Evolutionary conservation across 2,797 vertebrate species (phyloP).

Genomic region (Sebastes ruberrimus): DNA sequence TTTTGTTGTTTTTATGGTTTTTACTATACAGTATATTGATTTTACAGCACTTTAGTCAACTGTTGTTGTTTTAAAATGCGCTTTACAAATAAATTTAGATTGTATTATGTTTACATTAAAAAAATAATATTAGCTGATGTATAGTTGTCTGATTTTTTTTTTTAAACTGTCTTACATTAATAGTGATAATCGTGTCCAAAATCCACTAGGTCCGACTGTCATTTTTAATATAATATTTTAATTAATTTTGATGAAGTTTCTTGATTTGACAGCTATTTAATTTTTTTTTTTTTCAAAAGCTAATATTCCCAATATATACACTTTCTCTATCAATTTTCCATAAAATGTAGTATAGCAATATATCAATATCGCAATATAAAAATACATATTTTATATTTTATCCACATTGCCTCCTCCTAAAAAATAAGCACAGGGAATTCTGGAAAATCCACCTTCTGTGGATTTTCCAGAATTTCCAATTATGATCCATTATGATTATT

Average conservation of each 20-base stretch:
- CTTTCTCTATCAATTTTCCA: neutral
- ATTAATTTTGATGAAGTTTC: neutral
- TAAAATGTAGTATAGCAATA: neutral
- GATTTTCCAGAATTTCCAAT: too few species aligned
- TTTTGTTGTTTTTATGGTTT: too few species aligned
- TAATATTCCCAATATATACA: neutral
- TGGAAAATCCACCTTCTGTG: neutral
- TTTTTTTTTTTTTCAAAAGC: neutral
- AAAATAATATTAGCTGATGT: neutral
- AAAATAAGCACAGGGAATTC: neutral
- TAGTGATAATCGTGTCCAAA: neutral
- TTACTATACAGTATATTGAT: too few species aligned
- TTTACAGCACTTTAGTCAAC: too few species aligned
- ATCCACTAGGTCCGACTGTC: neutral
- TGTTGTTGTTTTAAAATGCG: rapidly evolving
- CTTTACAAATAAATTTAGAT: too few species aligned
- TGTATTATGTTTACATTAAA: neutral
- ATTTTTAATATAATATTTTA: neutral
- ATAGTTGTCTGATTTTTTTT: neutral
- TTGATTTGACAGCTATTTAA: neutral
- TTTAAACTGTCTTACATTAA: neutral
- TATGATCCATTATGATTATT: neutral
- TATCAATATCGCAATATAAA: neutral
- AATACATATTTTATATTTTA: neutral
- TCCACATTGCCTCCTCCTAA: neutral